phyloP scores from a whole-genome alignment of 1,140 invertebrate species.

The Orchestia grillus region DNA sequence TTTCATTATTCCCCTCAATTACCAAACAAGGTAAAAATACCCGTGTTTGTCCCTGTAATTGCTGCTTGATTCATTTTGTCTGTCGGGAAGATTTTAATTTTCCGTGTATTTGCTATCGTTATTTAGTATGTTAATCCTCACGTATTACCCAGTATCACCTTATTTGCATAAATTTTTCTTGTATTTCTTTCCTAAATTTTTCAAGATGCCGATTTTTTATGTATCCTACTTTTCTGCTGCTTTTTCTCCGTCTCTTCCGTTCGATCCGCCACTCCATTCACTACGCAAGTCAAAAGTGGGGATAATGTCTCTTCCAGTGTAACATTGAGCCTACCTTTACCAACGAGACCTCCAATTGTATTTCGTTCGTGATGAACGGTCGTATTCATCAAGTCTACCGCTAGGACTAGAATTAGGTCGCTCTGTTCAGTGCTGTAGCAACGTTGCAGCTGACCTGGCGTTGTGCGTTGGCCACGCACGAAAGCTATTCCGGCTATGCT shows the following conservation, averaged over 20 bases:
- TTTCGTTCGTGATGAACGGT: background rate
- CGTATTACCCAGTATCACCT: background rate
- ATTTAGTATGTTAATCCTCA: background rate
- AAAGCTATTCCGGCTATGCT: background rate
- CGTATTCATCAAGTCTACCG: background rate
- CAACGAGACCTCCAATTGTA: background rate
- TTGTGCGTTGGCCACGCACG: background rate
- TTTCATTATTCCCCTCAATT: too few species aligned
- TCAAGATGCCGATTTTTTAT: too few species aligned
- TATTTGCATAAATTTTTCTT: background rate
- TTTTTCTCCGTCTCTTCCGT: too few species aligned
- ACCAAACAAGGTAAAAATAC: too few species aligned
- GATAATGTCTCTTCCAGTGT: background rate
- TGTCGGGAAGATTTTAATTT: too few species aligned
- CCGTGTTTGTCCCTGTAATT: too few species aligned
- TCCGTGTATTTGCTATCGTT: background rate
- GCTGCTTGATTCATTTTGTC: too few species aligned
- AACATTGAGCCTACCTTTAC: background rate
- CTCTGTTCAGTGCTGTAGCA: background rate
- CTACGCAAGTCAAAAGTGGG: background rate
- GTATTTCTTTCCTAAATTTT: background rate
- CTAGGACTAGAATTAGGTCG: background rate
- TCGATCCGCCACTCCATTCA: too few species aligned
- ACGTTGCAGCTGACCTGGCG: background rate
- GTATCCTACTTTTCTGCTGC: too few species aligned